Evolutionary conservation across 2,113 vertebrate species (phyloP).

Genomic region (Gnathonemus longibarbis): DNA sequence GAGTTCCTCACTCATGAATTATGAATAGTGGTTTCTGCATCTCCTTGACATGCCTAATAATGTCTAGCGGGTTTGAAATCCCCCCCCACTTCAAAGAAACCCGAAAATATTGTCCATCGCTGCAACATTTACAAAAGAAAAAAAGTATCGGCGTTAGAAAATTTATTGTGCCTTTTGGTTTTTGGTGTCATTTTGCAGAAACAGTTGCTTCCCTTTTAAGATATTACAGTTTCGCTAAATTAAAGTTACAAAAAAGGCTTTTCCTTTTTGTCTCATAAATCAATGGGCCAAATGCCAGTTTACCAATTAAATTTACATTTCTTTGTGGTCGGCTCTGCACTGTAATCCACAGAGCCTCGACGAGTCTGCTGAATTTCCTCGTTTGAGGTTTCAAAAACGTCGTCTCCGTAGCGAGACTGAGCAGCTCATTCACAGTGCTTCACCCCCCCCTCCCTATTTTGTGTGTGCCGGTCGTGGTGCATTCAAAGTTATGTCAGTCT

Average conservation of each 20-base stretch:
- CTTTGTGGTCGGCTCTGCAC: not conserved
- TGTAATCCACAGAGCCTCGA: not conserved
- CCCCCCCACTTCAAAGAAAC: constrained; percentile 20
- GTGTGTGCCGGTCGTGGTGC: not conserved
- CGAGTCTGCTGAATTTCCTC: constrained; percentile 15
- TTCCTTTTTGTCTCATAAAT: not conserved
- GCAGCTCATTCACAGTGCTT: not conserved
- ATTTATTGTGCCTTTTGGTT: not conserved
- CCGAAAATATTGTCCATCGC: constrained; percentile 36
- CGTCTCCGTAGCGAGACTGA: not conserved
- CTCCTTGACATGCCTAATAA: constrained; percentile 44
- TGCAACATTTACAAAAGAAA: constrained; percentile 34
- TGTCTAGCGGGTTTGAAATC: constrained; percentile 40
- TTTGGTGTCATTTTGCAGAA: constrained; percentile 4
- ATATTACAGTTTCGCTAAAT: not conserved
- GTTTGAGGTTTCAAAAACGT: constrained; percentile 11
- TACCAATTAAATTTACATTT: constrained; percentile 20
- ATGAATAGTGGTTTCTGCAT: constrained; percentile 60
- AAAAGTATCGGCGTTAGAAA: not conserved
- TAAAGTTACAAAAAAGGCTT: not conserved
- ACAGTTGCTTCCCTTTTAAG: not conserved
- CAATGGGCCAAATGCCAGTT: constrained; percentile 22
- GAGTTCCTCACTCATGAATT: constrained; percentile 52
- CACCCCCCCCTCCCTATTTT: not conserved
- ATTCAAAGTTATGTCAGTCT: not conserved